These are phyloP conservation scores for Eupithecia insigniata DNA, from an alignment of 2,888 invertebrate genomes.

Conservation along the genomic window DNA sequence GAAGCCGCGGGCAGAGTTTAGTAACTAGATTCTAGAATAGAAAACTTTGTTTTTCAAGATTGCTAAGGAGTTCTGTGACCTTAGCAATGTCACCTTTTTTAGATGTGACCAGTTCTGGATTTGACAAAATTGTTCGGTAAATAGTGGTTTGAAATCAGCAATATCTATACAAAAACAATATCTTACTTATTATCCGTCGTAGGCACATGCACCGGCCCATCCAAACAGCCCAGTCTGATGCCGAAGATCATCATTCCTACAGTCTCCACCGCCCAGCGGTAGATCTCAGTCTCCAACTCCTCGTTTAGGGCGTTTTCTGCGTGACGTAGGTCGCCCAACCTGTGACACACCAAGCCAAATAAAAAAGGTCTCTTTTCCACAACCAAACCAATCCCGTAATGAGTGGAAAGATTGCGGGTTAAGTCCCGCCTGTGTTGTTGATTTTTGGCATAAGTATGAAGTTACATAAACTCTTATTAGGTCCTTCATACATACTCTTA, in stretches of 20 bases:
- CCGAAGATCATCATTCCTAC: constrained; percentile 74
- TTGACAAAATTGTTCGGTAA: neutral
- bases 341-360: constrained; percentile 40
- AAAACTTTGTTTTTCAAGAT: too few species aligned
- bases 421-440: neutral
- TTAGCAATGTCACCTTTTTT: neutral
- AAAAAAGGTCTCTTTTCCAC: neutral
- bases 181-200: constrained; percentile 66
- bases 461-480: too few species aligned
- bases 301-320: constrained; percentile 75
- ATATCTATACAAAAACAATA: too few species aligned
- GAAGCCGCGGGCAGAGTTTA: too few species aligned
- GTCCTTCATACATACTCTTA: too few species aligned
- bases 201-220: constrained; percentile 67
- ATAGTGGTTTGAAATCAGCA: neutral
- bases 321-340: constrained; percentile 68
- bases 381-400: neutral
- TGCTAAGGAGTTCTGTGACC: too few species aligned
- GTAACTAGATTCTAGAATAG: too few species aligned
- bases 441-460: too few species aligned
- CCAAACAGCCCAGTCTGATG: constrained; percentile 72
- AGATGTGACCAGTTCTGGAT: neutral
- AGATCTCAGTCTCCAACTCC: constrained; percentile 72
- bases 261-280: constrained; percentile 76
- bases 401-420: neutral